Evolutionary conservation across 2,888 invertebrate genomes (phyloP), one percentile per base, ranked within the genome.

Genomic region (Philereme transversata): DNA sequence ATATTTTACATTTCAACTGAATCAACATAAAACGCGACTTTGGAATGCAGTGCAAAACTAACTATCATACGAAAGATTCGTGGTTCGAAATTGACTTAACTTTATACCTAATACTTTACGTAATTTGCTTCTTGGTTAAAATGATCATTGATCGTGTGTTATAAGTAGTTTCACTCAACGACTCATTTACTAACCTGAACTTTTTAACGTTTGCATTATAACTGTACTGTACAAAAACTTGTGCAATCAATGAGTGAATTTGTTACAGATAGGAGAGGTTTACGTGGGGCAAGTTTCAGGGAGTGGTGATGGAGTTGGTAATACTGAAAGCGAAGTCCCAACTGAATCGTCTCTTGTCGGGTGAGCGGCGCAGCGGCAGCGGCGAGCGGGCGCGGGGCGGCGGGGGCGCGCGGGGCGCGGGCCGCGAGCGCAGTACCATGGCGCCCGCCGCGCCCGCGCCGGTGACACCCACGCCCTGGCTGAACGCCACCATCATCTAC

Each of bases 301-400:
- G 87, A 76, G 91, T 88, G 82, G 88, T 93, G 93, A 92, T 93
- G 93, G 93, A 93, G 92, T 87, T 93, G 89, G 93, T 93, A 93
- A 93, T 94, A 93, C 82, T 93, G 83, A 93, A 90, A 89, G 92
- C 93, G 78, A 90, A 92, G 92, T 91, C 93, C 87, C 93, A 93
- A 86, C 93, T 93, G 82, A 92, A 93, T 90, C 93, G 93, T 90
- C 90, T 93, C 86, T 92, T 92, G 83, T 83, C 87, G 76, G 82
- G 82, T 72, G 82, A 80, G 75, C 78, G 77, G 78, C 87, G 87
- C 80, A 80, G 79, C 52, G 57, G 60, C 65, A 54, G 69, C 77
- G 75, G 78, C 84, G 86, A 79, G 79, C 74, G 48, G 76, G 78
- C 86, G 86, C 80, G 79, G 78, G 49, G 65, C 56, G 63, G 62